These are phyloP conservation scores for Antheraea assamensis DNA, from an alignment of 2,888 invertebrate species.

Conservation along the genomic window DNA sequence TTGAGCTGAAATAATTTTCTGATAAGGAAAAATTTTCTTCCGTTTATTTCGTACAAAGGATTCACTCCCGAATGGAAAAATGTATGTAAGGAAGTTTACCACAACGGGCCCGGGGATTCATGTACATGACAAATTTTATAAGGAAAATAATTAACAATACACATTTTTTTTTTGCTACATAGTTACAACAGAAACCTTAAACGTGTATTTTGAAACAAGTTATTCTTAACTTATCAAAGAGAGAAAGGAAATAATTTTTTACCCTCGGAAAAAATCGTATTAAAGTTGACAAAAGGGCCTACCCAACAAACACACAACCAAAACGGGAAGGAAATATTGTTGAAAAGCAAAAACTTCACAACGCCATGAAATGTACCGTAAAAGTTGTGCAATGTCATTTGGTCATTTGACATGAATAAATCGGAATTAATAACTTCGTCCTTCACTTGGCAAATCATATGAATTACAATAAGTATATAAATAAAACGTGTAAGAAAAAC, in stretches of 20 bases:
- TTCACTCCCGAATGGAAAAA: not conserved
- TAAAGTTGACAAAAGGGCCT: not conserved
- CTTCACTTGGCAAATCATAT: not conserved
- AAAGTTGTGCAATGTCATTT: not conserved
- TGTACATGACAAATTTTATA: too few relatives aligned
- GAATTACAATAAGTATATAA: not conserved
- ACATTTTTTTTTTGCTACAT: not conserved
- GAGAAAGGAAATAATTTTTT: not conserved
- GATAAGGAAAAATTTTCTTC: not conserved
- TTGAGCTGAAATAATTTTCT: not conserved
- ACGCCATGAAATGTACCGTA: not conserved
- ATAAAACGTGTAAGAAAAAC: not conserved
- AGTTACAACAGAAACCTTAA: not conserved
- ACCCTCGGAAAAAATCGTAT: not conserved
- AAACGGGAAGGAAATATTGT: conserved; percentile 8
- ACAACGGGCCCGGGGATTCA: not conserved
- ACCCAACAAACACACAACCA: conserved; percentile 2
- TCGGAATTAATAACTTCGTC: not conserved
- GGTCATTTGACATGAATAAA: not conserved
- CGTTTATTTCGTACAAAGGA: not conserved
- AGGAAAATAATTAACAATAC: not conserved
- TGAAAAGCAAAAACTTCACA: conserved; percentile 8
- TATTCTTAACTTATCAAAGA: not conserved
- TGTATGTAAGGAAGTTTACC: not conserved
- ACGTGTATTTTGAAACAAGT: not conserved